Base-by-base conservation (phyloP, 2,113 vertebrate genomes). In the Tenebrosternarchus preto region DNA sequence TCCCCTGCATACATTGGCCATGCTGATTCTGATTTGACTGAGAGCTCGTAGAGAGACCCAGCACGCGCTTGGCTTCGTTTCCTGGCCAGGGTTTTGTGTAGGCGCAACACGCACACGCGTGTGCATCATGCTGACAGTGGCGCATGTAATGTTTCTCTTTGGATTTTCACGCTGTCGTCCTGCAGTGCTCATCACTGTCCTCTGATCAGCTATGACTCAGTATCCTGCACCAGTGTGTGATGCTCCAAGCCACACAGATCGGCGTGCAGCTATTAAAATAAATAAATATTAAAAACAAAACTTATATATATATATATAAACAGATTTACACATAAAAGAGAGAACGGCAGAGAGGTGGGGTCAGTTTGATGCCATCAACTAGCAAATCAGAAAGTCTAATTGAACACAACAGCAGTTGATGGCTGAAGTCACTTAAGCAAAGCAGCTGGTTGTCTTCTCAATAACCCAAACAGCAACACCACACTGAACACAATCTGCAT, bases 91-190 rank as follows among this genome's bases (percentile, higher is more conserved):
- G 72, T 76, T 77, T 84, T 67, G 87, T 93, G 91, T 93, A 90
- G 92, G 70, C 85, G 85, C 81, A n/a, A 77, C 87, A 90, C 88
- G 87, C 88, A 84, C 83, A 86, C 86, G 80, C 81, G n/a, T 69
- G 86, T 92, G 92, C 89, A 91, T 93, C 91, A 93, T 69, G 31
- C n/a, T 71, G 57, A 89, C 91, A 77, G 86, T 86, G 88, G 73
- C 55, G 82, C 87, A 87, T 71, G 19, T 19, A 68, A 33, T n/a
- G 31, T 4, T 33, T 15, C 0, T 0, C 31, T 36, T 12, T 22
- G 6, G 82, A 39, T 77, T 83, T 84, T 56, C 72, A 33, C 50
- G 80, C 50, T 16, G 20, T 31, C 66, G 77, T 39, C 53, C 53
- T 6, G 64, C 83, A 73, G 86, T 81, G 86, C 82, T 61, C 70